Base-by-base conservation (phyloP, 2,113 vertebrate genomes). In the Apteryx mantelli region DNA sequence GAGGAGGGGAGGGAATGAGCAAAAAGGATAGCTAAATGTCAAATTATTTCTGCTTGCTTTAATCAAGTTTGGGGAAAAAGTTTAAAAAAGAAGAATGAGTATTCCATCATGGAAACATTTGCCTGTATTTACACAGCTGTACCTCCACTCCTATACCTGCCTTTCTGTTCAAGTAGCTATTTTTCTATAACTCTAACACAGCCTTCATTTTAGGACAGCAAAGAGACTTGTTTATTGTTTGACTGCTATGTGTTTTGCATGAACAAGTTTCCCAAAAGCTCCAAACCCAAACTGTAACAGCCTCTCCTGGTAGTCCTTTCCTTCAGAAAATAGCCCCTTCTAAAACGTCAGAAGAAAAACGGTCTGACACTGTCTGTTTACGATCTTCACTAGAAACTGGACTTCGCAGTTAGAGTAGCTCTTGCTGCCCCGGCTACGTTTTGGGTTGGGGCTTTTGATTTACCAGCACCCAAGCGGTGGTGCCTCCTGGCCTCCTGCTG, bases 341-440 rank as follows among this genome's bases (percentile, higher is more conserved):
- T n/a, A 60, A 73, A 52, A 18, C 5, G 24, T 14, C 42, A 9
- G 52, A 9, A 53, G 24, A 44, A 71, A 69, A 15, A 7, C 8
- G 44, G 22, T 2, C 2, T 17, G 50, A 71, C 40, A 3, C 34
- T 11, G 19, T 7, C 21, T 17, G 12, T 16, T 52, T 20, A 7
- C 3, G 9, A 2, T 28, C 12, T n/a, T 65, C 63, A 26, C 13
- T 13, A 13, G 19, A 7, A 46, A 8, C 19, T 14, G 42, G 8
- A 36, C 4, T 18, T 9, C 61, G 15, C 38, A 52, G 10, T 2
- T 10, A 28, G 26, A 0, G 0, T 3, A 28, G 34, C 7, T 44
- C 4, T 68, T n/a, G 26, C 19, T 46, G 25, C 56, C n/a, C 34
- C n/a, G 18, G 6, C 20, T 40, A 24, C 15, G 18, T 61, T 25